Base-by-base conservation (phyloP, 2,113 vertebrate genomes). In the Anguilla rostrata region DNA sequence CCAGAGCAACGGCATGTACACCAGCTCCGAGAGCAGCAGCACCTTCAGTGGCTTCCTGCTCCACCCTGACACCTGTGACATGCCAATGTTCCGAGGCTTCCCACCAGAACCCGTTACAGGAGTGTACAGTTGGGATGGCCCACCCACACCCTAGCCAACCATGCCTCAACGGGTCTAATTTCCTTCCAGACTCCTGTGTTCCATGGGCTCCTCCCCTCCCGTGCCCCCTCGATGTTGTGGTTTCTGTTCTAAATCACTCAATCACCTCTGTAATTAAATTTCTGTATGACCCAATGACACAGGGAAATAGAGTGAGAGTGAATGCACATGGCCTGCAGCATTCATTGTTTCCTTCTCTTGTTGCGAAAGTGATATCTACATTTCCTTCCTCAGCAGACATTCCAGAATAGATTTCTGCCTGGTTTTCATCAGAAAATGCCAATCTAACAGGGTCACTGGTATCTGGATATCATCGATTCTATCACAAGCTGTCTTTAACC, bases 41-140 rank as follows among this genome's bases (percentile, higher is more conserved):
- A 93, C 90, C 56, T 95, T 95, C 88, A 94, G 92, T 3, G 94
- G 94, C 57, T 95, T 85, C 89, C 81, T 95, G 80, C 93, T 96
- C 26, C 82, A 94, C 82, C 93, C 94, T 1, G 95, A 96, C 66
- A 78, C 0, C 26, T 96, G 95, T 84, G 88, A 94, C 2, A 3
- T 88, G 75, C 29, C 90, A 7, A 0, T 86, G 40, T 79, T 29
- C 34, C 80, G 89, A 86, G 88, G 86, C 56, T 84, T 89, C 22
- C 79, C 49, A 15, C 56, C 14, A 1, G 20, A n/a, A n/a, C 78
- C 34, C 22, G 34, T 83, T 1, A n/a, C 4, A 49, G 53, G 39
- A 26, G 79, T 82, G 0, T 85, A 88, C 81, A 20, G 0, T 26
- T 89, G 91, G 94, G 39, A 20, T 2, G 39, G 29, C 26, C 1